phyloP scores from a whole-genome alignment of 2,113 vertebrate genomes.

The Poecilia latipinna region DNA sequence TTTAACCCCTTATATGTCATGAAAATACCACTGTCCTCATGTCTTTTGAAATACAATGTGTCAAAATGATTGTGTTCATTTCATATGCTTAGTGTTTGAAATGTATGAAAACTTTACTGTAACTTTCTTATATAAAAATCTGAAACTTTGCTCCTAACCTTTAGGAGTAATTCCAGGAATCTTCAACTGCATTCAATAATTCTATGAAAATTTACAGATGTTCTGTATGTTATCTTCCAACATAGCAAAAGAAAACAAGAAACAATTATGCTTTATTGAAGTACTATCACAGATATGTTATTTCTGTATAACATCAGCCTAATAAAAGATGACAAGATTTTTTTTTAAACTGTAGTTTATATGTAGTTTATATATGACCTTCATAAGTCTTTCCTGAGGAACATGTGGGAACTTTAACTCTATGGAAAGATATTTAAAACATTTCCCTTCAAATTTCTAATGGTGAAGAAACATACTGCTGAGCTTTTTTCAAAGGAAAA shows the following conservation, averaged over 20 bases:
- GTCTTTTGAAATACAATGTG: no score
- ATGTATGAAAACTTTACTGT: no score
- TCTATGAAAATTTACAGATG: background rate
- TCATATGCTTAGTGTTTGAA: no score
- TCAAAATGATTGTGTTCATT: no score
- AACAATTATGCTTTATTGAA: background rate
- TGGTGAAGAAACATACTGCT: background rate
- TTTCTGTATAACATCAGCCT: background rate
- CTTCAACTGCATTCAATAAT: background rate
- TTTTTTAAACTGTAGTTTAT: background rate
- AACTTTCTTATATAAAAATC: no score
- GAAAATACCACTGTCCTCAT: no score
- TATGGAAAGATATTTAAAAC: conserved; percentile 10
- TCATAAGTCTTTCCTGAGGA: background rate
- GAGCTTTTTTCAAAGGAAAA: no score
- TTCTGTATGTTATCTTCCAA: background rate
- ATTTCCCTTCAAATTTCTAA: background rate
- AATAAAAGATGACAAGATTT: background rate
- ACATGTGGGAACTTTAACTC: conserved; percentile 5
- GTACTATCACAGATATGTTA: background rate
- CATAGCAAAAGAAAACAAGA: background rate
- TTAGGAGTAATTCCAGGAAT: background rate
- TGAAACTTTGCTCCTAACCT: no score
- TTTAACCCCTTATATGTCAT: no score
- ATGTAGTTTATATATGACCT: background rate